Conservation (phyloP, 2,797 vertebrate species). For the Anguilla marmorata region DNA sequence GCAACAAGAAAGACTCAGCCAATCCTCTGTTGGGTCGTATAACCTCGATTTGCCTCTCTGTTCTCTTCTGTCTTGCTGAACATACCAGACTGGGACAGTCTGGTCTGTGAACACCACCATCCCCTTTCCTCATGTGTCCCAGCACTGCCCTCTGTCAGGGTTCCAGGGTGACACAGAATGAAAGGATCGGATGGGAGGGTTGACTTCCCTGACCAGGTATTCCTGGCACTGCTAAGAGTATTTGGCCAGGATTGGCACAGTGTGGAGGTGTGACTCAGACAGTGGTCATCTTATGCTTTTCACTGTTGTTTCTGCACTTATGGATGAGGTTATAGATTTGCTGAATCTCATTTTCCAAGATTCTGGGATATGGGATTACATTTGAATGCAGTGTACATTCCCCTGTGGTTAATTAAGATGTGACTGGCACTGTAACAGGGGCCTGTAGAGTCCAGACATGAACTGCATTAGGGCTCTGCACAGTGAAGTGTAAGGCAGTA, state of each 20-base stretch:
- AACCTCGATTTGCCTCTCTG: not conserved
- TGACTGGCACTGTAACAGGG: not conserved
- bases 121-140: not conserved
- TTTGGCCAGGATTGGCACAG: not conserved
- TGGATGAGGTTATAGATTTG: not conserved
- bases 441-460: not conserved
- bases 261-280: not conserved
- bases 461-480: not conserved
- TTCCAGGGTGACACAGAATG: constrained; percentile 6
- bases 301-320: not conserved
- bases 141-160: constrained; percentile 5
- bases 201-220: not conserved
- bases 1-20: not conserved
- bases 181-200: not conserved
- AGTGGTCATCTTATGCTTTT: not conserved
- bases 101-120: not conserved
- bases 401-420: not conserved
- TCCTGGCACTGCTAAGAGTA: not conserved
- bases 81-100: not conserved
- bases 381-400: not conserved
- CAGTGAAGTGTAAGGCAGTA: not conserved
- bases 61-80: not conserved
- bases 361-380: not conserved
- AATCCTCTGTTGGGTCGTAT: not conserved
- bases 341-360: not conserved